Evolutionary conservation across 2,797 vertebrate species (phyloP), one percentile per base, ranked within the genome.

Genomic region (Vespertilio murinus): DNA sequence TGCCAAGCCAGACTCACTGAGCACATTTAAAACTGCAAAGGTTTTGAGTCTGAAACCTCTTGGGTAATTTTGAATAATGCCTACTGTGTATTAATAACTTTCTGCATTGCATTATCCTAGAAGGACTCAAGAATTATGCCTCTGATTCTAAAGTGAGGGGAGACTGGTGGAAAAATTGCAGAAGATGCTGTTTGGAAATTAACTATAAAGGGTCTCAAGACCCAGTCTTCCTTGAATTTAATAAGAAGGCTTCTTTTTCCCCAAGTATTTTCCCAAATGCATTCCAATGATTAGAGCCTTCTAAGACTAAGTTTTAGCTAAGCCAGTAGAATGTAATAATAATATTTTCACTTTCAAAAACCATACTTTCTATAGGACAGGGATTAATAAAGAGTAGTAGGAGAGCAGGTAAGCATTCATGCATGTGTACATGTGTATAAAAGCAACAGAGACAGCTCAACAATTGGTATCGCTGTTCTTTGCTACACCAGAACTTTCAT

Each of bases 51-150:
- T 79, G 49, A 94, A 95, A 65, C 18, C 28, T 86, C 70, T 65
- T 65, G 47, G 59, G 33, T 94, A 82, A 89, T 87, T 94, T 89
- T 96, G 25, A 90, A 81, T 87, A 89, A 88, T 59, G 0, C 33
- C 61, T 75, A 40, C 4, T 79, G 3, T 54, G 3, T 35, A 89
- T 73, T 30, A 75, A 91, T 80, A 71, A 65, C 35, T 22, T 16
- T 49, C 40, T 33, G 30, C 8, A 45, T 70, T 87, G 64, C 33
- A 9, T 45, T 17, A 85, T 74, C 65, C 56, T 70, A 28, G 52
- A 80, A 90, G 78, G 33, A 65, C 42, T 91, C 40, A 93, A 70
- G 2, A 20, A 71, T 70, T 11, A 47, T 38, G 47, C 28, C 69
- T 45, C 81, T 95, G 73, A 96, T 54, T 88, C 35, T 78, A 88